Conservation (phyloP, 1,140 invertebrate species). For the roundworm (Caenorhabditis elegans) region WBcel235 BX284602.5:9401501-9402000, state of each 20-base stretch:
- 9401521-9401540: constrained; percentile 43
- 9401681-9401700: constrained; percentile 49
- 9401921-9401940: constrained; percentile 28
- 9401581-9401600: constrained; percentile 47
- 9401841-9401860: constrained; percentile 35
- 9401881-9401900: constrained; percentile 47
- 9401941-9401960: constrained; percentile 50
- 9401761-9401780: not conserved
- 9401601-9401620: constrained; percentile 32
- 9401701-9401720: constrained; percentile 51
- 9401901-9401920: constrained; percentile 41
- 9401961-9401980: constrained; percentile 37
- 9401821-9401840: constrained; percentile 36
- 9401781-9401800: not conserved
- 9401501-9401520: constrained; percentile 49
- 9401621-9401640: constrained; percentile 38
- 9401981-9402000: not conserved
- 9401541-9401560: too few species aligned
- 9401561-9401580: not conserved
- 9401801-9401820: not conserved
- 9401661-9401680: constrained; percentile 49
- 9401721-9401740: constrained; percentile 40
- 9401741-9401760: constrained; percentile 45
- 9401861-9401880: constrained; percentile 43
- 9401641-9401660: constrained; percentile 47